Percentiles rank a stretch among this genome's conserved stretches.
phyloP scores from a whole-genome alignment of 2,888 invertebrate genomes.

The Xestia c-nigrum region DNA sequence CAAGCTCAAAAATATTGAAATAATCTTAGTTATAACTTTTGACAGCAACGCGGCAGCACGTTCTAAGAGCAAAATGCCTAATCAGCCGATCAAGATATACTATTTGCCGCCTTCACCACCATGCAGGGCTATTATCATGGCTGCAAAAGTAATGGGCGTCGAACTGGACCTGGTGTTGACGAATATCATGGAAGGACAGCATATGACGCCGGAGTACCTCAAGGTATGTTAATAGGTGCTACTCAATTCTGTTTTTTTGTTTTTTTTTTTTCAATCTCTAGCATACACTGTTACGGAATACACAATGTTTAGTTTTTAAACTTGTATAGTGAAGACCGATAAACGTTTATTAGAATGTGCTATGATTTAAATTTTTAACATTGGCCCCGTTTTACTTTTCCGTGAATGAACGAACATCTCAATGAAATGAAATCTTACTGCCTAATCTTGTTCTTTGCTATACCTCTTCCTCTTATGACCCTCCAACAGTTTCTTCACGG shows the following conservation, averaged over 20 bases:
- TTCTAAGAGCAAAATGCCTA: slow-evolving; percentile 84
- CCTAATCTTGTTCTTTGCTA: not conserved
- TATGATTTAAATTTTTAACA: not conserved
- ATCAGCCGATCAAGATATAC: slow-evolving; percentile 91
- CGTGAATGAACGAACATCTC: not conserved
- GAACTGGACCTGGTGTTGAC: slow-evolving; percentile 91
- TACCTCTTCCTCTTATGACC: not conserved
- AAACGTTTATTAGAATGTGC: not conserved
- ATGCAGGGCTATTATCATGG: slow-evolving; percentile 91
- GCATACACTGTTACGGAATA: not conserved
- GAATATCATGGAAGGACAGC: slow-evolving; percentile 91
- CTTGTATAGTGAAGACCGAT: not conserved
- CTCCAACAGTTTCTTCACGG: not conserved
- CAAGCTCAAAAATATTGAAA: not conserved
- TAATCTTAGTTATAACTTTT: slow-evolving; percentile 42
- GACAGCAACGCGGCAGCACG: slow-evolving; percentile 86
- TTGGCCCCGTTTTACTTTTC: not conserved
- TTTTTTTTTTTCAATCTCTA: too few species aligned
- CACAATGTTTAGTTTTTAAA: not conserved
- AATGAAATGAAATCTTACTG: not conserved
- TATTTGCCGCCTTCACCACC: slow-evolving; percentile 92
- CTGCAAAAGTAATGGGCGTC: slow-evolving; percentile 91
- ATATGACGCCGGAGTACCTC: slow-evolving; percentile 92
- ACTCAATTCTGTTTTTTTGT: not conserved
- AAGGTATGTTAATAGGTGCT: slow-evolving; percentile 87